Percentiles rank a stretch among this genome's conserved stretches.
Conservation (phyloP, 1,140 invertebrate genomes). For the Argopecten irradians region DNA sequence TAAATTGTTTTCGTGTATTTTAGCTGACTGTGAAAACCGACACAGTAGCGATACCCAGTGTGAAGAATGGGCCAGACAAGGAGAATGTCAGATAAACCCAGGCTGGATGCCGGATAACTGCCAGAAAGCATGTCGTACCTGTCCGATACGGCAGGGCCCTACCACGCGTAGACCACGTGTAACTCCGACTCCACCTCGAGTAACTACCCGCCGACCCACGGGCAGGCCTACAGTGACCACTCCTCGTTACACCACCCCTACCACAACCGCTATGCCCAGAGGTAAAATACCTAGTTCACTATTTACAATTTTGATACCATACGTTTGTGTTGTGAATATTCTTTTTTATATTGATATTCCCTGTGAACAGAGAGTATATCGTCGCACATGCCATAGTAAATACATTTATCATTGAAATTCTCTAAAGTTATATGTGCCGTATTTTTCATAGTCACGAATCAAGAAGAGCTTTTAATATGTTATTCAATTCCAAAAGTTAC, state of each 20-base stretch:
- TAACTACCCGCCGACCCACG: not conserved
- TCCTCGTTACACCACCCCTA: constrained; percentile 33
- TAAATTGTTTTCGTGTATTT: not conserved
- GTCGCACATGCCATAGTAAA: not conserved
- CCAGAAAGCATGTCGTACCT: constrained; percentile 52
- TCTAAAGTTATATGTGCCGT: too few species aligned
- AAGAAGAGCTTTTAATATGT: too few species aligned
- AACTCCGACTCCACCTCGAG: not conserved
- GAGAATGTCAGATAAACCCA: constrained; percentile 54
- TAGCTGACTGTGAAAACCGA: constrained; percentile 51
- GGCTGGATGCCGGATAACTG: constrained; percentile 56
- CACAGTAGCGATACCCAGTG: constrained; percentile 44
- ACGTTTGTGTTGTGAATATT: too few species aligned
- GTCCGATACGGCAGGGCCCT: not conserved
- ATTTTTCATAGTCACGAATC: too few species aligned
- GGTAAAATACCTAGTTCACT: not conserved
- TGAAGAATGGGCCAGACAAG: constrained; percentile 48
- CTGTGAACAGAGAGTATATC: not conserved
- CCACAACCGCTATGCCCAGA: not conserved
- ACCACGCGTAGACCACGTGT: constrained; percentile 13
- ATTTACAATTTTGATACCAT: not conserved
- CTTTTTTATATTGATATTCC: not conserved
- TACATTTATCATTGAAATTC: not conserved
- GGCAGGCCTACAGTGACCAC: not conserved
- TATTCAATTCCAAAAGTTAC: too few species aligned